phyloP scores from a whole-genome alignment of 2,888 invertebrate species.

The Campopleginae sp. region DNA sequence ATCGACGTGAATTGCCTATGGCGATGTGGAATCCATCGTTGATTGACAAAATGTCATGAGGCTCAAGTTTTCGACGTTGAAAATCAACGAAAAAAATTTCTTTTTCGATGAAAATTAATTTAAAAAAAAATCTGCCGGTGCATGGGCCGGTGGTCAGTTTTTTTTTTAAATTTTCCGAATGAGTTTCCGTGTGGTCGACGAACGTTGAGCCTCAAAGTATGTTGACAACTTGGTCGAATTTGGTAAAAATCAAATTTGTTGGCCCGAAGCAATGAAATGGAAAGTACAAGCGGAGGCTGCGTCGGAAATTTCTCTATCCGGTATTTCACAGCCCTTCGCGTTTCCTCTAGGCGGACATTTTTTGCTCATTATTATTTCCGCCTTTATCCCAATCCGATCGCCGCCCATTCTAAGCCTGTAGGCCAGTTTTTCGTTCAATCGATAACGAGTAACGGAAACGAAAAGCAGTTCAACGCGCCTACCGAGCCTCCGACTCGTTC shows the following conservation, averaged over 20 bases:
- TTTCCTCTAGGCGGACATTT: slow-evolving; percentile 53
- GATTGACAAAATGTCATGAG: neutral
- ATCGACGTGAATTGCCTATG: neutral
- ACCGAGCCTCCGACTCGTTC: slow-evolving; percentile 42
- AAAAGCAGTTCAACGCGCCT: slow-evolving; percentile 44
- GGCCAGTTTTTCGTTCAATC: slow-evolving; percentile 44
- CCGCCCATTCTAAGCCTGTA: slow-evolving; percentile 39
- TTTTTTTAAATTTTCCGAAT: too few relatives aligned
- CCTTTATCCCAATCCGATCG: slow-evolving; percentile 31
- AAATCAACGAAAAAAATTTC: too few relatives aligned
- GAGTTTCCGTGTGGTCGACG: too few relatives aligned
- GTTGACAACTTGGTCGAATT: too few relatives aligned
- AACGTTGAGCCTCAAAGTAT: too few relatives aligned
- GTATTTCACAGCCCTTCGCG: slow-evolving; percentile 66
- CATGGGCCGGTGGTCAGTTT: too few relatives aligned
- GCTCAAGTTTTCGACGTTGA: too few relatives aligned
- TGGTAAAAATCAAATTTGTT: neutral
- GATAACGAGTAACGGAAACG: slow-evolving; percentile 57
- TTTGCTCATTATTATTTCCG: slow-evolving; percentile 24
- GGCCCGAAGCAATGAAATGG: neutral
- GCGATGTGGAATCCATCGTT: neutral
- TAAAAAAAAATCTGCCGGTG: too few relatives aligned
- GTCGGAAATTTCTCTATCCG: slow-evolving; percentile 62
- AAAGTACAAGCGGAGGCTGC: slow-evolving; percentile 40
- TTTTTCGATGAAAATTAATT: too few relatives aligned